Conservation (phyloP, 2,113 vertebrate genomes). For the Pelodiscus sinensis region DNA sequence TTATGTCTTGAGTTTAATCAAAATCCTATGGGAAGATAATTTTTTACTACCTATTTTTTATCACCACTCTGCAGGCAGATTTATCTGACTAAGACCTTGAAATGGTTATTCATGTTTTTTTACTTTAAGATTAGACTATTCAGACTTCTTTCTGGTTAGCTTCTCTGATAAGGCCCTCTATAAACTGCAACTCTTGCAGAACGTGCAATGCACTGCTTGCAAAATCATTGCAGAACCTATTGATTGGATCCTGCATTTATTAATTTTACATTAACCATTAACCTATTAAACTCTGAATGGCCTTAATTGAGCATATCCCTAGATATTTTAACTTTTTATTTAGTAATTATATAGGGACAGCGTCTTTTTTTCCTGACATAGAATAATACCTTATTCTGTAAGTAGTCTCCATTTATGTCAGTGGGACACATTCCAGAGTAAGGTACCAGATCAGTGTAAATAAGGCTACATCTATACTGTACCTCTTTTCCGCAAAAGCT, state of each 20-base stretch:
- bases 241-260: slow-evolving; percentile 36
- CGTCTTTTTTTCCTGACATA: neutral
- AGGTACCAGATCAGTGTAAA: neutral
- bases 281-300: neutral
- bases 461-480: neutral
- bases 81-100: slow-evolving; percentile 63
- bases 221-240: slow-evolving; percentile 18
- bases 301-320: neutral
- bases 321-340: neutral
- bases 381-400: neutral
- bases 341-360: neutral
- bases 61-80: slow-evolving; percentile 54
- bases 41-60: slow-evolving; percentile 57
- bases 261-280: slow-evolving; percentile 12
- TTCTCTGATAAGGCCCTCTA: slow-evolving; percentile 37
- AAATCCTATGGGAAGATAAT: slow-evolving; percentile 40
- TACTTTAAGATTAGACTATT: slow-evolving; percentile 52
- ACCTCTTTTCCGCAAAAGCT: too few species aligned
- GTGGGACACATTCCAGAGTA: neutral
- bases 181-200: slow-evolving; percentile 26
- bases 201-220: neutral
- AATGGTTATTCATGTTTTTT: slow-evolving; percentile 65
- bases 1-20: slow-evolving; percentile 58
- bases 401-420: neutral
- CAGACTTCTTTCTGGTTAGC: slow-evolving; percentile 28